phyloP scores from a whole-genome alignment of 2,888 invertebrate species.

The Nymphalis urticae region DNA sequence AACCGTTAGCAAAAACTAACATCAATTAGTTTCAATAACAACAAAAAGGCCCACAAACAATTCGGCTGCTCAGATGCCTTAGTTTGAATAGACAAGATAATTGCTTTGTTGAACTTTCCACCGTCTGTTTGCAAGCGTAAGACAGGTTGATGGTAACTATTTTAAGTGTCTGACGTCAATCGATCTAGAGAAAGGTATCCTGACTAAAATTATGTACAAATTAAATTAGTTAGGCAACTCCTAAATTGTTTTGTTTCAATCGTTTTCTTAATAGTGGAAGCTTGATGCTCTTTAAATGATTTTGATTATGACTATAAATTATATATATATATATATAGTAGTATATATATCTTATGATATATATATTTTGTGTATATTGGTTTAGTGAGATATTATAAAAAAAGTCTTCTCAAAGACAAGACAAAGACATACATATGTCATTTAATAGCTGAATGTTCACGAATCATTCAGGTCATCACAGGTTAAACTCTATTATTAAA shows the following conservation, averaged over 20 bases:
- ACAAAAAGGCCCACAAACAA: conserved; percentile 22
- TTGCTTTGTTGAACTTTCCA: conserved; percentile 43
- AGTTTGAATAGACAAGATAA: conserved; percentile 45
- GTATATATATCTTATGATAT: too few species aligned
- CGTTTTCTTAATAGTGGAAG: neutral
- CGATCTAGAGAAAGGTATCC: conserved; percentile 12
- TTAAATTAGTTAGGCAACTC: conserved; percentile 10
- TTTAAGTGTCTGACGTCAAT: conserved; percentile 23
- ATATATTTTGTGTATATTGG: too few species aligned
- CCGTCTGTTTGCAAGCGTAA: conserved; percentile 28
- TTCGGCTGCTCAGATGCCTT: conserved; percentile 24
- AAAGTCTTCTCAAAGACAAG: too few species aligned
- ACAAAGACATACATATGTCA: too few species aligned
- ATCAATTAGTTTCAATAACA: conserved; percentile 22
- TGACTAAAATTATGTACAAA: conserved; percentile 11
- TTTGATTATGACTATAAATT: too few species aligned
- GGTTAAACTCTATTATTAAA: too few species aligned
- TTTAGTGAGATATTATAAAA: too few species aligned
- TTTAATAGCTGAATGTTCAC: too few species aligned
- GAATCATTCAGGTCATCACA: too few species aligned
- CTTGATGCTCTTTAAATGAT: too few species aligned
- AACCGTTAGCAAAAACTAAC: conserved; percentile 17
- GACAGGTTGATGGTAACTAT: conserved; percentile 33
- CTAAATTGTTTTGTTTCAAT: conserved; percentile 2
- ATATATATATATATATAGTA: too few species aligned